Conservation (phyloP, 1,140 invertebrate species). For the Drosophila hydei region DNA sequence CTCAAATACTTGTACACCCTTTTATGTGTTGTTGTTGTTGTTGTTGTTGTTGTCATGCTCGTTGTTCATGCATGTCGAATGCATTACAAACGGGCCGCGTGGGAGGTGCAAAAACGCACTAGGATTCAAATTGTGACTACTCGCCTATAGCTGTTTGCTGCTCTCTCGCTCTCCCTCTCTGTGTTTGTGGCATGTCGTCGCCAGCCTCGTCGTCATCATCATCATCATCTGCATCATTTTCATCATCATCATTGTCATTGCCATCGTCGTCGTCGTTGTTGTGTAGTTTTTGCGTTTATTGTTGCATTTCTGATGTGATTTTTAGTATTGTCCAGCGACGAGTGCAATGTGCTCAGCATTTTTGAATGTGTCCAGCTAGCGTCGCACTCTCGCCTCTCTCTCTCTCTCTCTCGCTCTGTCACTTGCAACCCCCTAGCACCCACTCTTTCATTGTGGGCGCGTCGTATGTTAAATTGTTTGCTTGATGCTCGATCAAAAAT, state of each 20-base stretch:
- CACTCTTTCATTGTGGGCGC: constrained; percentile 17
- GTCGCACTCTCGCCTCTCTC: not conserved
- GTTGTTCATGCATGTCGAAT: constrained; percentile 80
- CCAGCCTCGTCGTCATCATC: constrained; percentile 60
- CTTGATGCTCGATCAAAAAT: constrained; percentile 83
- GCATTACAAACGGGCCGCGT: constrained; percentile 50
- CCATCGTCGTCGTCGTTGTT: constrained; percentile 48
- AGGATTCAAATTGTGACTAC: constrained; percentile 43
- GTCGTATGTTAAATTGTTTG: constrained; percentile 77
- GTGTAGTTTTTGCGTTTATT: constrained; percentile 82
- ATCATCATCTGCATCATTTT: constrained; percentile 43
- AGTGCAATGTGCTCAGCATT: constrained; percentile 79
- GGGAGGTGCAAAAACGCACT: constrained; percentile 19
- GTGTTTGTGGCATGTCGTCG: constrained; percentile 49
- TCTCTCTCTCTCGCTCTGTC: not conserved
- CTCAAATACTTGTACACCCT: constrained; percentile 18
- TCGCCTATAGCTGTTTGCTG: constrained; percentile 21
- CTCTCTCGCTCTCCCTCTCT: not conserved
- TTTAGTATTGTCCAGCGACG: constrained; percentile 81
- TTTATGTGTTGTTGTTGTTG: constrained; percentile 42
- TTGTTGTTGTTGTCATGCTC: constrained; percentile 46
- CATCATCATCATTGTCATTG: constrained; percentile 35
- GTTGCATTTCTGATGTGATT: constrained; percentile 82
- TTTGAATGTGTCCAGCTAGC: constrained; percentile 66
- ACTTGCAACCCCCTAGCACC: not conserved